Evolutionary conservation across 2,797 vertebrate species (phyloP).

Genomic region (Cheirogaleus major): DNA sequence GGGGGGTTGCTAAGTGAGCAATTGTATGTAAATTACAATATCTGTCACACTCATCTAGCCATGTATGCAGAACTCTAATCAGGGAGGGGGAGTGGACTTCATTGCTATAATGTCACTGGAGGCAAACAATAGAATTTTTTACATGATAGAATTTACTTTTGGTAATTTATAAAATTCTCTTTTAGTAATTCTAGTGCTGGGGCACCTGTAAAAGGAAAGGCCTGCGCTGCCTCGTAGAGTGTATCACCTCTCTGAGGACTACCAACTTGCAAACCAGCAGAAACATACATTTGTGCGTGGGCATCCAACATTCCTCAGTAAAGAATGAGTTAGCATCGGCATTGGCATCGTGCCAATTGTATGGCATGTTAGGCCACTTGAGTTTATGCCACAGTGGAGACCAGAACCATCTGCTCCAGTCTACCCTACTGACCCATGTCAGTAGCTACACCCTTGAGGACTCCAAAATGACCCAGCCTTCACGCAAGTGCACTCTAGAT

Average conservation of each 20-base stretch:
- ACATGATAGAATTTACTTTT: constrained; percentile 2
- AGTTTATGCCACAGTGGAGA: background rate
- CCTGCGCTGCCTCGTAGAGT: background rate
- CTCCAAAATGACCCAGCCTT: background rate
- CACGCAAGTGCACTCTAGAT: background rate
- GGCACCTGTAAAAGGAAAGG: background rate
- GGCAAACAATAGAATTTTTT: constrained; percentile 48
- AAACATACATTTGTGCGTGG: background rate
- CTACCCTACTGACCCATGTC: background rate
- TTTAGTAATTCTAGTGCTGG: background rate
- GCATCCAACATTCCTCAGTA: background rate
- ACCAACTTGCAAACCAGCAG: background rate
- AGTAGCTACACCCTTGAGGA: background rate
- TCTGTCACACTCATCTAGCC: constrained; percentile 5
- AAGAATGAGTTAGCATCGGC: background rate
- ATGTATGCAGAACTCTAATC: constrained; percentile 5
- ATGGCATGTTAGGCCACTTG: background rate
- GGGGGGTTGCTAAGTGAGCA: constrained; percentile 5
- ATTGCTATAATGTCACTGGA: constrained; percentile 37
- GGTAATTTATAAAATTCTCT: background rate
- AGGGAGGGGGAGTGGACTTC: background rate
- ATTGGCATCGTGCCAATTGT: background rate
- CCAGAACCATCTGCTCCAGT: background rate
- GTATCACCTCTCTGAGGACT: background rate
- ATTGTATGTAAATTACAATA: constrained; percentile 54